Percentiles rank a stretch among this genome's conserved stretches.
Evolutionary conservation across 35 echinoderm and acorn worm species (phyloP).

Genomic region (Apostichopus parvimensis): DNA sequence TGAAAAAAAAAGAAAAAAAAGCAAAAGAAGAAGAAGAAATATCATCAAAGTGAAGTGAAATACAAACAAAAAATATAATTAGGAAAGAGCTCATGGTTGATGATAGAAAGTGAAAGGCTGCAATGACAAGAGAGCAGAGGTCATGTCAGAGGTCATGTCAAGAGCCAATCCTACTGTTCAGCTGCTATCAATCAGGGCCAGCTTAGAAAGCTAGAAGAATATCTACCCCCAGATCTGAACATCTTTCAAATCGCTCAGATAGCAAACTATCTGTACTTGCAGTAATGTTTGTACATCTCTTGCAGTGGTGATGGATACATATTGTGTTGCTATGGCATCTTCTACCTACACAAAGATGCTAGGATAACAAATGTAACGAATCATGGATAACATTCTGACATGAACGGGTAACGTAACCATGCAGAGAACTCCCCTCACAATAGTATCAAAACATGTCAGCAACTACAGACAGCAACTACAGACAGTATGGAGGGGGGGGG

Average conservation of each 20-base stretch:
- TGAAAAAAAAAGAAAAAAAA: not conserved
- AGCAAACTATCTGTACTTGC: too few relatives aligned
- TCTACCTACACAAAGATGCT: too few relatives aligned
- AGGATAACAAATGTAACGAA: too few relatives aligned
- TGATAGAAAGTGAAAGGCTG: not conserved
- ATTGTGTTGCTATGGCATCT: not conserved
- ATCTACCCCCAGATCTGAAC: too few relatives aligned
- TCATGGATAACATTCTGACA: too few relatives aligned
- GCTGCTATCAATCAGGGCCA: not conserved
- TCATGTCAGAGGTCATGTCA: conserved; percentile 10
- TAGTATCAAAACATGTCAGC: too few relatives aligned
- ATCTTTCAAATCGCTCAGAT: too few relatives aligned
- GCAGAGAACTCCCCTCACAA: too few relatives aligned
- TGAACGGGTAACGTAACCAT: too few relatives aligned
- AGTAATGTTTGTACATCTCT: too few relatives aligned
- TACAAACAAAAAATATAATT: not conserved
- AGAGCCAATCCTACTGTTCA: not conserved
- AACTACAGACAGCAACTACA: not conserved
- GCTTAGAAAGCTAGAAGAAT: too few relatives aligned
- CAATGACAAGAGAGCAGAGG: not conserved
- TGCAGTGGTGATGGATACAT: not conserved
- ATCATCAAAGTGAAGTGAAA: not conserved
- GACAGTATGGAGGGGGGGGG: not conserved
- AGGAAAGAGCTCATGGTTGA: not conserved
- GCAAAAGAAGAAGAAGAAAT: too few relatives aligned